Percentiles rank a stretch among this genome's conserved stretches.
These are phyloP conservation scores for Stylophora pistillata DNA, from an alignment of 64 coral and sea anemone species.

Conservation along the genomic window DNA sequence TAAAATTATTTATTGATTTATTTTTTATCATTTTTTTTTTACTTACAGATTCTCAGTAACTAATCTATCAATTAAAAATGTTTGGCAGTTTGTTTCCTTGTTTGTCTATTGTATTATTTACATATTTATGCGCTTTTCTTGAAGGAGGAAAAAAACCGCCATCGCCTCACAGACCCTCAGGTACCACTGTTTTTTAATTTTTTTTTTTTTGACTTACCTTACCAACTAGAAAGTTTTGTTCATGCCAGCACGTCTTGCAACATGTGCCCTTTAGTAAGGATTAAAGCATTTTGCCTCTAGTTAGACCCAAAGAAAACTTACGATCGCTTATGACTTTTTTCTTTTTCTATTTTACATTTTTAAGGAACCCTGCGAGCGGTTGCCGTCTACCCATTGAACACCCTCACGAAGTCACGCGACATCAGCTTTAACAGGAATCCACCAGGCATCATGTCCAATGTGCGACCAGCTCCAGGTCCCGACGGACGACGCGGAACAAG, in stretches of 20 bases:
- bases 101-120: background rate
- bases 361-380: slow-evolving; percentile 79
- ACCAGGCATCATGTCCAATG: slow-evolving; percentile 25
- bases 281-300: too few species aligned
- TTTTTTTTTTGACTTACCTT: background rate
- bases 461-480: slow-evolving; percentile 61
- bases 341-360: background rate
- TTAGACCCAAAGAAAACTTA: too few species aligned
- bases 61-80: too few species aligned
- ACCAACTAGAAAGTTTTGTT: background rate
- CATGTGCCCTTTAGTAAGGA: too few species aligned
- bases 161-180: slow-evolving; percentile 43
- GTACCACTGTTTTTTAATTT: background rate
- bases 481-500: slow-evolving; percentile 49
- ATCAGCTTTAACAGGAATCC: slow-evolving; percentile 76
- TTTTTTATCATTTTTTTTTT: too few species aligned
- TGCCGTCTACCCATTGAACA: slow-evolving; percentile 76
- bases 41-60: too few species aligned
- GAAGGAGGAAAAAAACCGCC: slow-evolving; percentile 27
- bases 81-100: background rate
- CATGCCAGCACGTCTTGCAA: too few species aligned
- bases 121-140: background rate
- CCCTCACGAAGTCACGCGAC: slow-evolving; percentile 42
- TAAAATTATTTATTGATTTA: too few species aligned
- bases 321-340: background rate